Evolutionary conservation across 2,888 invertebrate genomes (phyloP), one percentile per base, ranked within the genome.

Genomic region (Cantharis lateralis): DNA sequence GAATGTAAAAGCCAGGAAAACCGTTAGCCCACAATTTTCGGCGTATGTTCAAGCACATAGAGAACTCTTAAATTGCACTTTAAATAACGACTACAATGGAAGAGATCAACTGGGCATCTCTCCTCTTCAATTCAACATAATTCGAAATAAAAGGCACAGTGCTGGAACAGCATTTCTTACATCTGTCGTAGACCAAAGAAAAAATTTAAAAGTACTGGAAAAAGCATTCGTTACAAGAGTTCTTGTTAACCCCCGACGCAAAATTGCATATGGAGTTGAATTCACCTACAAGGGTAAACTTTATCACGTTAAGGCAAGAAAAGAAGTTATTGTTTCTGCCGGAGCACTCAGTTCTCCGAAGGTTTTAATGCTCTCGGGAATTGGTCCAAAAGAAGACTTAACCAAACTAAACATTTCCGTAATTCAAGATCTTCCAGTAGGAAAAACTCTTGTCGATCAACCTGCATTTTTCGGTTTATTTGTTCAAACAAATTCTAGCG

Each of bases 141-240:
- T 32, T 13, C 32, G 32, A 13, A 32, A 32, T 32, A 32, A 32
- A 32, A 32, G 32, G 13, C 32, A 32, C 3, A 32, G 32, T 5
- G 32, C 3, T 32, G 13, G 13, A 13, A 13, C 13, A 1, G 92
- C 93, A 0, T 93, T 92, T 82, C 86, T 93, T 10, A 73, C 90
- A 79, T 89, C 88, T n/a, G 85, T 91, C 77, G 88, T 89, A 70
- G 87, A 89, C 69, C 86, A 10, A 28, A 10, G 93, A 70, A 87
- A 85, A 79, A 93, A 93, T 83, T 87, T 94, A 0, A 90, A 91
- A 78, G 89, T 93, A 0, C 84, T 91, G 1, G 89, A 90, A 24
- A 87, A 89, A 32, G 90, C 91, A 18, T 88, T 88, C 78, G 93
- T 90, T 1, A 91, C 90, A 0, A 91, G 90, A 87, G 83, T 93